Conservation (phyloP, 2,888 invertebrate species). For the Theodoxus fluviatilis region DNA sequence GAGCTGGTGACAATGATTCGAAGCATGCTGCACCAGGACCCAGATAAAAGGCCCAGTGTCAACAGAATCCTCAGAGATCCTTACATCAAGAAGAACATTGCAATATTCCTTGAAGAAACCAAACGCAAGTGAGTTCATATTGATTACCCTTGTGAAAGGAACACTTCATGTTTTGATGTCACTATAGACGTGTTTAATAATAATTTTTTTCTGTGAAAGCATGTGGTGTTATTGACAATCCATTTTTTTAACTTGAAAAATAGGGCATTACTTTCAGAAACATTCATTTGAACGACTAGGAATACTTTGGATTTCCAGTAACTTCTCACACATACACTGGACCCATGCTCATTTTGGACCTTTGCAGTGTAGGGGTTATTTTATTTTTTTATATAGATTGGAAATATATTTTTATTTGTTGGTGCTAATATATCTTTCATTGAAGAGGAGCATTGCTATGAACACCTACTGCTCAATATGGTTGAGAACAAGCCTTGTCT, state of each 20-base stretch:
- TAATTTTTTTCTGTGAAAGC: background rate
- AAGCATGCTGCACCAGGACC: slow-evolving; percentile 65
- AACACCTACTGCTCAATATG: no score
- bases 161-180: background rate
- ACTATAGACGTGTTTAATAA: background rate
- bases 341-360: no score
- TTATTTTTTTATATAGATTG: no score
- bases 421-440: no score
- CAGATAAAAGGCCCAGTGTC: slow-evolving; percentile 64
- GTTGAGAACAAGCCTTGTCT: no score
- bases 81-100: slow-evolving; percentile 65
- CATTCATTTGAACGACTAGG: no score
- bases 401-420: no score
- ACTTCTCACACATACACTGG: no score
- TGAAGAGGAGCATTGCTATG: no score
- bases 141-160: background rate
- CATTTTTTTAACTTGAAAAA: no score
- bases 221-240: background rate
- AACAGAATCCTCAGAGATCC: slow-evolving; percentile 64
- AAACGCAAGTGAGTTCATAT: slow-evolving; percentile 47
- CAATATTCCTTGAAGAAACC: slow-evolving; percentile 65
- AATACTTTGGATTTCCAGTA: no score
- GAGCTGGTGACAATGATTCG: slow-evolving; percentile 62
- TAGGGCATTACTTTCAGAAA: background rate
- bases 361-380: no score